Percentiles rank a stretch among this genome's conserved stretches.
Evolutionary conservation across 2,797 vertebrate species (phyloP).

Genomic region (Crotalus adamanteus): DNA sequence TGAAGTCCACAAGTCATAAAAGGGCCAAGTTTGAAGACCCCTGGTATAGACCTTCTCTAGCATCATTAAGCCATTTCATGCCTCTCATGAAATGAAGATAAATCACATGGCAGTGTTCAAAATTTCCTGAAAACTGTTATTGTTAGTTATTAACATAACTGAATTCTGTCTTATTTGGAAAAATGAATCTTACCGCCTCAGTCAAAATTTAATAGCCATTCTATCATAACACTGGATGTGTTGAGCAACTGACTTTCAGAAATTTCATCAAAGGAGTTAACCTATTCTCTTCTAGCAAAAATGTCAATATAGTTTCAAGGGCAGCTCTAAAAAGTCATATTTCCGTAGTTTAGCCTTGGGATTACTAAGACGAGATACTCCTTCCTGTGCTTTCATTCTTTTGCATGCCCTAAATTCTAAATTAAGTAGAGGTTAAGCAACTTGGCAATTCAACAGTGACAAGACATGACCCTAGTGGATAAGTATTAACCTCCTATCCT

Average conservation of each 20-base stretch:
- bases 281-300: not conserved
- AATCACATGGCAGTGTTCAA: not conserved
- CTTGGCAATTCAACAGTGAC: not conserved
- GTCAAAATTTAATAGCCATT: not conserved
- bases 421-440: not conserved
- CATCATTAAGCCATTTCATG: not conserved
- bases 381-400: not conserved
- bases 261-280: not conserved
- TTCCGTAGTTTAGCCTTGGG: not conserved
- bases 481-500: not conserved
- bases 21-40: too few species aligned
- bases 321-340: not conserved
- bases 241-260: not conserved
- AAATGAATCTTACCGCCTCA: not conserved
- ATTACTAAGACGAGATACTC: too few species aligned
- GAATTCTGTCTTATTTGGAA: not conserved
- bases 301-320: not conserved
- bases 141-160: not conserved
- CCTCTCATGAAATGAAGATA: not conserved
- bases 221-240: not conserved
- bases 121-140: not conserved
- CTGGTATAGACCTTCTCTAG: not conserved
- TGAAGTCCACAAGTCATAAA: too few species aligned
- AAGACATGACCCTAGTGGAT: not conserved
- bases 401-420: not conserved